Evolutionary conservation across 2,113 vertebrate species (phyloP), one percentile per base, ranked within the genome.

Genomic region (Oncorhynchus tshawytscha): DNA sequence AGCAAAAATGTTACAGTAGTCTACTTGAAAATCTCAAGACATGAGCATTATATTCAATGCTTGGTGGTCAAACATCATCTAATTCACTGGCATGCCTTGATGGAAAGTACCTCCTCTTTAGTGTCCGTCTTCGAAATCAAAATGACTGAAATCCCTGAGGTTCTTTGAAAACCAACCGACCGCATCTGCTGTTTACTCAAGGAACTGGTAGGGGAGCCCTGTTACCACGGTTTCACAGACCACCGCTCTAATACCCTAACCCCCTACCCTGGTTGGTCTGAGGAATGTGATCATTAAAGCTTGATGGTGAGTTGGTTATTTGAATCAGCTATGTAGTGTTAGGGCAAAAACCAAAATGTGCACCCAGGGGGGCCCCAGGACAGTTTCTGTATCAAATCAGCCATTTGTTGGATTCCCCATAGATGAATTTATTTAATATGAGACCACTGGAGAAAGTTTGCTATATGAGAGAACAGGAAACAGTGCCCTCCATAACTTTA

Each of bases 111-210:
- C 34, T 69, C 34, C 54, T 68, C 54, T 60, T 5, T 16, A 48
- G 12, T 70, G 16, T 72, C 75, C 4, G 7, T 70, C 48, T 79
- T 31, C 49, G 29, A 75, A 25, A 45, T 45, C 39, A 45, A 59
- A 27, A 22, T 6, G 69, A 5, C 65, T 67, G 51, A 29, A 48
- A 71, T 67, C 72, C 79, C 79, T 78, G 11, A 4, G 81, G 81
- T 48, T 77, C 85, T 76, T 79, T 75, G 67, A 51, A 70, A 86
- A 72, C 71, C 79, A 83, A 65, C 69, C 49, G 34, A 84, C 77
- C 34, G 1, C 70, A 73, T 86, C 79, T 82, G 75, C 78, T 86
- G 87, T 85, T 90, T 87, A 77, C 82, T 70, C 54, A 84, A 71
- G 70, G 45, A 74, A 67, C 48, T 24, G 66, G 73, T 62, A 25